These are phyloP conservation scores for Cheiracanthium punctorium DNA, from an alignment of 2,888 invertebrate species.

Conservation along the genomic window DNA sequence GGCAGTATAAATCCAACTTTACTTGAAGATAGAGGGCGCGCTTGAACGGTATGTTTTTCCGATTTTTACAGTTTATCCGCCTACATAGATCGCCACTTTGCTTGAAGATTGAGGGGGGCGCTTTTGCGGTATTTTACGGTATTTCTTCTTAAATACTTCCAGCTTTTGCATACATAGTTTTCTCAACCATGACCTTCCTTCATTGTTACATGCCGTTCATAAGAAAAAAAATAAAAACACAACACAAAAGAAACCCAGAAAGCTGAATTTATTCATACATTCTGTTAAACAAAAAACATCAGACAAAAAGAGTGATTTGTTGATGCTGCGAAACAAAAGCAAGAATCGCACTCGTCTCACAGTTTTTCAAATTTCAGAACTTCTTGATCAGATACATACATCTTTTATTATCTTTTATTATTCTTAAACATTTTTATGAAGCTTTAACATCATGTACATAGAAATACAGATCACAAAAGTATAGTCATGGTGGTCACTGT, in stretches of 20 bases:
- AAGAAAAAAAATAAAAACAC: too few relatives aligned
- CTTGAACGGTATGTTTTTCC: too few relatives aligned
- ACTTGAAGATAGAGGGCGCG: too few relatives aligned
- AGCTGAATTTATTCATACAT: slow-evolving; percentile 56
- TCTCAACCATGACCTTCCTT: too few relatives aligned
- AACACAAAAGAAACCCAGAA: slow-evolving; percentile 23
- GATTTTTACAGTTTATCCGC: too few relatives aligned
- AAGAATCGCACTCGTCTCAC: slow-evolving; percentile 42
- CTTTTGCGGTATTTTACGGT: too few relatives aligned
- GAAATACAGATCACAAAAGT: slow-evolving; percentile 4
- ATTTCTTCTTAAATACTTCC: too few relatives aligned
- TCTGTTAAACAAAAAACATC: slow-evolving; percentile 35
- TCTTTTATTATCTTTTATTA: neutral
- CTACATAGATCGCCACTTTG: too few relatives aligned
- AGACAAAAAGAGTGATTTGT: slow-evolving; percentile 29
- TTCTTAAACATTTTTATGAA: neutral
- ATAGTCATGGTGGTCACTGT: neutral
- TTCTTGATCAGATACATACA: neutral
- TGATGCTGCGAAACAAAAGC: slow-evolving; percentile 36
- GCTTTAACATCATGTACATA: slow-evolving; percentile 12
- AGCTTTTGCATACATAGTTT: too few relatives aligned
- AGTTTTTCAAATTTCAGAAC: neutral
- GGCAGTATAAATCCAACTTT: too few relatives aligned
- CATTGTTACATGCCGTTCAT: too few relatives aligned
- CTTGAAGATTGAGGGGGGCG: too few relatives aligned